Base-by-base conservation (phyloP, 2,888 invertebrate species). In the Calliopum simillimum region DNA sequence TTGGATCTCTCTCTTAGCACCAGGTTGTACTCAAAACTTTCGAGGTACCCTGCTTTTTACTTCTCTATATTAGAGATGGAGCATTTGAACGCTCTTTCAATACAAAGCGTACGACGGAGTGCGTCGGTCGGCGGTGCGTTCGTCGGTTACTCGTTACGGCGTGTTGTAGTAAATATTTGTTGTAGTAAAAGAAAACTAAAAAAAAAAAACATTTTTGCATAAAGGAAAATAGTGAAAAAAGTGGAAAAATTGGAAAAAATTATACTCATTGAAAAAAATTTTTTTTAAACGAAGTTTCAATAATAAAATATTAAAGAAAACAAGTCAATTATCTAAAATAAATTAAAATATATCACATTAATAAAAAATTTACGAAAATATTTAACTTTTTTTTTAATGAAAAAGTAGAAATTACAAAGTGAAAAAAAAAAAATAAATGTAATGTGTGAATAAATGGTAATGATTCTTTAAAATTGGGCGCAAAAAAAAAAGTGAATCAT, bases 31-130 rank as follows among this genome's bases (percentile, higher is more conserved):
- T 12, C 58, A 16, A 16, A 46, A 21, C 43, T 46, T 47, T 65
- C 23, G 41, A 55, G 59, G 56, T 61, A 62, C 63, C 21, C 21
- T 61, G 69, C 46, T 33, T 33, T 33, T 33, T 33, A n/a, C 33
- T 33, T 2, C 33, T 64, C 44, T 47, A 47, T 19, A 73, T 49
- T 73, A 33, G 43, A 55, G n/a, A 46, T 44, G 69, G 49, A 53
- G 23, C 64, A 71, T 62, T 73, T 65, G 73, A 67, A 33, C 63
- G 55, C 73, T 69, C 76, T 75, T 81, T 82, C 75, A 83, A 82
- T 83, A 81, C 80, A 79, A 77, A 79, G 79, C 80, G 79, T 81
- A 81, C 79, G 78, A 78, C 79, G 79, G 82, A 83, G 81, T 83
- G 82, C 81, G 80, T 81, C 80, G 81, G 82, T 68, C 55, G 74